These are phyloP conservation scores for Rhodophaea formosa DNA, from an alignment of 2,888 invertebrate species.

Conservation along the genomic window DNA sequence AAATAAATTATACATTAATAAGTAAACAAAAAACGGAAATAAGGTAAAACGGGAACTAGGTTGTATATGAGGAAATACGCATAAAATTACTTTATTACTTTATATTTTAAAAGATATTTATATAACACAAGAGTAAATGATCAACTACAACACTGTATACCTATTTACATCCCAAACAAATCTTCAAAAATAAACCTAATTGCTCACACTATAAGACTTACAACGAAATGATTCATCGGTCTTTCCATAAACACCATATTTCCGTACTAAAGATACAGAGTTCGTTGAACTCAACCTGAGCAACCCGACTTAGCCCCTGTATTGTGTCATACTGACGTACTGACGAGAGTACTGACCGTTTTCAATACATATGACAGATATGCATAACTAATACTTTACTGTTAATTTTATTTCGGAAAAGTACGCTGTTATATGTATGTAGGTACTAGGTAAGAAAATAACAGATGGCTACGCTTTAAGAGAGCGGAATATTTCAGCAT, in stretches of 20 bases:
- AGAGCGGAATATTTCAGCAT: not conserved
- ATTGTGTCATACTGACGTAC: conserved; percentile 18
- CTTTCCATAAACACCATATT: conserved; percentile 23
- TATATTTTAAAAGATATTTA: not conserved
- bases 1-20: too few species aligned
- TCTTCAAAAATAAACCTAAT: conserved; percentile 3
- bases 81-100: not conserved
- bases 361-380: conserved; percentile 17
- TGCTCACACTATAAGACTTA: not conserved
- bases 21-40: too few species aligned
- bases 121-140: not conserved
- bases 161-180: conserved; percentile 8
- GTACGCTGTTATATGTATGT: not conserved
- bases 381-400: conserved; percentile 16
- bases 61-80: not conserved
- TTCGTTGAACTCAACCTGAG: conserved; percentile 27
- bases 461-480: not conserved
- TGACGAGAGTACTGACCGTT: conserved; percentile 19
- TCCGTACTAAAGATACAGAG: conserved; percentile 23
- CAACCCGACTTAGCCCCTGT: conserved; percentile 25
- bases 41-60: too few species aligned
- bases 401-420: conserved; percentile 18
- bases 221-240: conserved; percentile 7
- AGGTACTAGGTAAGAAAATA: not conserved
- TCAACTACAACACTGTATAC: conserved; percentile 1